Base-by-base conservation (phyloP, 2,113 vertebrate species). In the Oceanites oceanicus region DNA sequence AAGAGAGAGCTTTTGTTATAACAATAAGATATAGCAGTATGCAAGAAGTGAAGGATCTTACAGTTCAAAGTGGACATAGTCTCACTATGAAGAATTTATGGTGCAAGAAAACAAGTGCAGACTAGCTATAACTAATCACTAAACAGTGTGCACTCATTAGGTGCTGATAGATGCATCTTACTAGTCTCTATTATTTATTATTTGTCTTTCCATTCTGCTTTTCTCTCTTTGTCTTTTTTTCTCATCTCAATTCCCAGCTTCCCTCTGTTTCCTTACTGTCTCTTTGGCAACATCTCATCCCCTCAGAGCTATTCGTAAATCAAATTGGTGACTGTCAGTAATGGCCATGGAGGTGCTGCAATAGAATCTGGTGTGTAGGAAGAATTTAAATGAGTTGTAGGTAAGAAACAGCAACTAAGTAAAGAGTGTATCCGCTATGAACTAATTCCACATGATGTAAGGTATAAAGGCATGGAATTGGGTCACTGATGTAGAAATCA, bases 321-420 rank as follows among this genome's bases (percentile, higher is more conserved):
- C 95, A 96, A 95, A 89, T 95, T 15, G 5, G 74, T 92, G 84
- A 59, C 74, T 94, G 91, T 94, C 91, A 85, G 74, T 89, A 85
- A 67, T 58, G 62, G 71, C 44, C 47, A 32, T 83, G 81, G 78
- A 96, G 81, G 74, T 95, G 65, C 71, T 96, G 94, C 84, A 91
- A 81, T 91, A 94, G 88, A 92, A 94, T 87, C 78, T 85, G 38
- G 7, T 83, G 55, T 70, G 61, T n/a, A 95, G 47, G 63, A 96
- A 85, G 78, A 96, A 95, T 96, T 90, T 86, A 78, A 96, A 94
- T 90, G 62, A 95, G 27, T 70, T 58, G 65, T 45, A 91, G 55
- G 70, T 89, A 79, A 92, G 70, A 92, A 88, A 70, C 5, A 59
- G 34, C 49, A 55, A 18, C 32, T 22, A 75, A 83, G 63, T 59